Evolutionary conservation across 2,888 invertebrate species (phyloP).

Genomic region (Fissipunctia ypsillon): DNA sequence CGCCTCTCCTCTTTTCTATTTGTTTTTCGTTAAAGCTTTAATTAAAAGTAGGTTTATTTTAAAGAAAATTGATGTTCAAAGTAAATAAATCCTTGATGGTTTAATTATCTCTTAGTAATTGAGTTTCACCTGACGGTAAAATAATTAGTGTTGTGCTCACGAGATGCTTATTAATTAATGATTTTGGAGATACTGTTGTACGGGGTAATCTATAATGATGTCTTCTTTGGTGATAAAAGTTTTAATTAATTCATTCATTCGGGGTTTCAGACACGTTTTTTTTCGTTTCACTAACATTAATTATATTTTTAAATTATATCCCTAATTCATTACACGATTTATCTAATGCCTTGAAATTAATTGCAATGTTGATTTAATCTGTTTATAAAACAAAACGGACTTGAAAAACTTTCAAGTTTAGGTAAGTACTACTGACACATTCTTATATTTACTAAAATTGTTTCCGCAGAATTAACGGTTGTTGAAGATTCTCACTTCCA

Average conservation of each 20-base stretch:
- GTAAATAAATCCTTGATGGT: constrained; percentile 89
- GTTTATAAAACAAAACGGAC: constrained; percentile 12
- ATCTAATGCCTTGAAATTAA: constrained; percentile 50
- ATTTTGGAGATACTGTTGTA: constrained; percentile 69
- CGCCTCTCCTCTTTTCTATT: constrained; percentile 83
- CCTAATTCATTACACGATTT: constrained; percentile 50
- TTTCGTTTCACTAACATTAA: constrained; percentile 53
- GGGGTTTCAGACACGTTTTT: constrained; percentile 55
- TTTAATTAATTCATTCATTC: constrained; percentile 51
- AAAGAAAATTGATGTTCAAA: constrained; percentile 89
- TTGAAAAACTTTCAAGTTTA: constrained; percentile 26
- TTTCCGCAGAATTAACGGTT: background rate
- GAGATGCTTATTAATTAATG: constrained; percentile 75
- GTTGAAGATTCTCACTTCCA: constrained; percentile 12
- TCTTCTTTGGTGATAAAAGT: constrained; percentile 58
- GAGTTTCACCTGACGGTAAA: constrained; percentile 87
- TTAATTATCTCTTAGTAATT: constrained; percentile 90
- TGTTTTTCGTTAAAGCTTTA: constrained; percentile 90
- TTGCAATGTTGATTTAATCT: constrained; percentile 15
- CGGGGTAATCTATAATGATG: constrained; percentile 66
- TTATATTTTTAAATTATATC: constrained; percentile 48
- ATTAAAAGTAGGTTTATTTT: constrained; percentile 90
- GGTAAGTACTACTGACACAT: background rate
- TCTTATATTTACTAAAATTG: background rate
- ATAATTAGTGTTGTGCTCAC: constrained; percentile 80